These are phyloP conservation scores for Galerucella pusilla DNA, from an alignment of 2,888 invertebrate species.

Conservation along the genomic window DNA sequence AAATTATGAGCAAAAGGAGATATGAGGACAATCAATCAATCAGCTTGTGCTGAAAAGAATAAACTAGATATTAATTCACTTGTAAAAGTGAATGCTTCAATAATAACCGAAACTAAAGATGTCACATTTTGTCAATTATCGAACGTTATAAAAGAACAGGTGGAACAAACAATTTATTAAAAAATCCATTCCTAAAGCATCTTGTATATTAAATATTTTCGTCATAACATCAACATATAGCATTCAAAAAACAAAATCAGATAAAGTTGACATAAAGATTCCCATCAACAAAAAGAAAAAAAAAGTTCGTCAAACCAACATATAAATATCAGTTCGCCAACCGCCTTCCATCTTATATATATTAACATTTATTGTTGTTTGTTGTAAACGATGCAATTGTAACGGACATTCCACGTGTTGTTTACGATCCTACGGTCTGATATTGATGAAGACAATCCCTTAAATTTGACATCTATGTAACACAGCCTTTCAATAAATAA, in stretches of 20 bases:
- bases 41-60: too few species aligned
- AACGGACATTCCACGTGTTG: conserved; percentile 43
- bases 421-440: conserved; percentile 39
- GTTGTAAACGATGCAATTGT: conserved; percentile 40
- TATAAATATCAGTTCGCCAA: conserved; percentile 24
- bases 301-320: conserved; percentile 8
- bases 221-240: neutral
- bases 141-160: too few species aligned
- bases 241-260: conserved; percentile 8
- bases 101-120: too few species aligned
- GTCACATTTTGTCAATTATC: too few species aligned
- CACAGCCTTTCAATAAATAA: conserved; percentile 43
- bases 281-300: conserved; percentile 13
- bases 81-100: too few species aligned
- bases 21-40: too few species aligned
- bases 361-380: conserved; percentile 36
- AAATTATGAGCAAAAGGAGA: too few species aligned
- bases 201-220: neutral
- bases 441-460: conserved; percentile 50
- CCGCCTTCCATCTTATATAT: conserved; percentile 16
- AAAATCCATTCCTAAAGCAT: neutral
- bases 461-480: conserved; percentile 50
- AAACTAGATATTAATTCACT: too few species aligned
- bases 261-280: conserved; percentile 25
- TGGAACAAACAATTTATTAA: too few species aligned